phyloP scores from a whole-genome alignment of 2,888 invertebrate species.

The Limnephilus auricula region DNA sequence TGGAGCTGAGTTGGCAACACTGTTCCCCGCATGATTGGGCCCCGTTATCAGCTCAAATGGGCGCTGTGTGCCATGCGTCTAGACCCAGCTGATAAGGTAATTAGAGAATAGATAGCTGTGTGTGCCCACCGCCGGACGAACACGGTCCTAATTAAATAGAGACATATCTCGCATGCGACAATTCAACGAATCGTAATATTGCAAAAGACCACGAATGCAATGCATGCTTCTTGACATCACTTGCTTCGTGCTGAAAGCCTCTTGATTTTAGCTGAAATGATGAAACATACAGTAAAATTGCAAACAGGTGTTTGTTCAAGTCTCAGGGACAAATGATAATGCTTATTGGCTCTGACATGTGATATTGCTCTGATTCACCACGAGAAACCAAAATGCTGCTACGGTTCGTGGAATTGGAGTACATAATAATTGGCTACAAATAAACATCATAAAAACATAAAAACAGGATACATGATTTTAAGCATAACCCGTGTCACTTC shows the following conservation, averaged over 20 bases:
- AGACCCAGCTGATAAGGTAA: not conserved
- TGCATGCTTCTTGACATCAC: not conserved
- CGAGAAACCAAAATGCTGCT: not conserved
- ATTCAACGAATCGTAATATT: not conserved
- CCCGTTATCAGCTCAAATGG: not conserved
- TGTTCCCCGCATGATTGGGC: not conserved
- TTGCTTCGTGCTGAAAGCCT: not conserved
- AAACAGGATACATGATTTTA: too few species aligned
- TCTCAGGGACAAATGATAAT: not conserved
- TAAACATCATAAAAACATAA: too few species aligned
- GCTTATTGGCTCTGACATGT: not conserved
- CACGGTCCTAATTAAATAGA: not conserved
- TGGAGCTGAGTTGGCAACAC: too few species aligned
- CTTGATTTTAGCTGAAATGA: not conserved
- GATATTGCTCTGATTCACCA: not conserved
- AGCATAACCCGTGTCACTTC: too few species aligned
- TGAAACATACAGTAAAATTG: not conserved
- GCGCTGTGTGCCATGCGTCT: not conserved
- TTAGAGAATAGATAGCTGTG: not conserved
- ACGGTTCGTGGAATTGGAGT: too few species aligned
- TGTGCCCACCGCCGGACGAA: not conserved
- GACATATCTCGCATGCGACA: not conserved
- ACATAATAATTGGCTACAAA: too few species aligned
- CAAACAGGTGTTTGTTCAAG: not conserved
- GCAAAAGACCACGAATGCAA: not conserved